phyloP scores from a whole-genome alignment of 1,140 invertebrate genomes.

The Drosophila asahinai region DNA sequence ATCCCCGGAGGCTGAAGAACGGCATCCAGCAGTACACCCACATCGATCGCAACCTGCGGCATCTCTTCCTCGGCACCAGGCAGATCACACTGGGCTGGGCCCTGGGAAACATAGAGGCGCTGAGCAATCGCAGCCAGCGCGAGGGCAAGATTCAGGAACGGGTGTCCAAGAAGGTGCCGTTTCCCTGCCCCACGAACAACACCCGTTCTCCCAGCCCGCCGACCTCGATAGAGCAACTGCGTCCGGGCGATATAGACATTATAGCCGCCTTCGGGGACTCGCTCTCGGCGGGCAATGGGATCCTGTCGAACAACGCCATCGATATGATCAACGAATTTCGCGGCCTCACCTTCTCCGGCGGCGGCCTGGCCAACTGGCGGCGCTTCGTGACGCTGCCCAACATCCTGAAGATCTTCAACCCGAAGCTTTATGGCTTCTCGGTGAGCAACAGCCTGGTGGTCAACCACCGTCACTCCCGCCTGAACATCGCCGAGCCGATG shows the following conservation, averaged over 20 bases:
- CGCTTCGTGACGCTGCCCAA: constrained; percentile 87
- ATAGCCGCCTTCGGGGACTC: constrained; percentile 90
- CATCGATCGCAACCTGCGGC: constrained; percentile 49
- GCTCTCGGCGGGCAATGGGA: constrained; percentile 88
- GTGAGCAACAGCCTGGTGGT: constrained; percentile 64
- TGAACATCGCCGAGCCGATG: constrained; percentile 88
- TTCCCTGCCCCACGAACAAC: constrained; percentile 65
- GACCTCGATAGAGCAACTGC: constrained; percentile 85
- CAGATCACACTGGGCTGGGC: constrained; percentile 34
- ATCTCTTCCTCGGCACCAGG: constrained; percentile 43
- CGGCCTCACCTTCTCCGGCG: constrained; percentile 80
- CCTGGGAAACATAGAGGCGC: constrained; percentile 37
- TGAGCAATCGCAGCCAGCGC: constrained; percentile 20
- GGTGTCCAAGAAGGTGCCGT: constrained; percentile 34
- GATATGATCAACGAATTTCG: constrained; percentile 78
- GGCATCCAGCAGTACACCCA: constrained; percentile 55
- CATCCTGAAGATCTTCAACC: constrained; percentile 88
- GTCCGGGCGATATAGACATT: constrained; percentile 89
- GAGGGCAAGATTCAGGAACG: constrained; percentile 66
- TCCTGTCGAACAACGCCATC: constrained; percentile 68
- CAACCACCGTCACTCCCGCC: constrained; percentile 82
- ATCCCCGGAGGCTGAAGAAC: constrained; percentile 31
- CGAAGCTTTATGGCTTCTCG: constrained; percentile 87
- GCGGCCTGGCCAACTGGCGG: constrained; percentile 87
- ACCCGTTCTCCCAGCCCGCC: constrained; percentile 84